phyloP scores from a whole-genome alignment of 2,113 vertebrate genomes.

The Zapus hudsonius region DNA sequence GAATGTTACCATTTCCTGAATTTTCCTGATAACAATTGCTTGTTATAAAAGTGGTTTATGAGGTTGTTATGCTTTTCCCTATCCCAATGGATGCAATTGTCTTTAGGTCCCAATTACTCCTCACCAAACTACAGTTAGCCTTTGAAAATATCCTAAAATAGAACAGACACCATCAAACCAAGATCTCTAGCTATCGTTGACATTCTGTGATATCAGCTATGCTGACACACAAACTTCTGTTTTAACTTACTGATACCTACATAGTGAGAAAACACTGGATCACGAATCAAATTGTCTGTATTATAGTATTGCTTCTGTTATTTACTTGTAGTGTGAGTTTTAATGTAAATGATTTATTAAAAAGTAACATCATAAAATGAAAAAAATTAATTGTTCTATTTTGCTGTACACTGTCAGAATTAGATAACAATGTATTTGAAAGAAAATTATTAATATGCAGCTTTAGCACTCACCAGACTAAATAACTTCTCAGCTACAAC shows the following conservation, averaged over 20 bases:
- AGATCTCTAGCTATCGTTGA: neutral
- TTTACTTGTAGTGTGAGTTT: neutral
- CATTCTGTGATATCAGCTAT: neutral
- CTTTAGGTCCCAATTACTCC: neutral
- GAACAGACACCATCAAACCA: neutral
- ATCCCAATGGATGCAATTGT: neutral
- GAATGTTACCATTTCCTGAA: neutral
- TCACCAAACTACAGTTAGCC: constrained; percentile 7
- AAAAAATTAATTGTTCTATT: neutral
- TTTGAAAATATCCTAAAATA: neutral
- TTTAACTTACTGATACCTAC: neutral
- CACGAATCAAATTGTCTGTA: neutral
- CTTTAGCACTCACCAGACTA: neutral
- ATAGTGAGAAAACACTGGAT: neutral
- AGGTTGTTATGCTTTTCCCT: neutral
- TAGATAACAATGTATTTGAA: neutral
- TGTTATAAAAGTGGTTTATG: neutral
- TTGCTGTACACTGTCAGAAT: constrained; percentile 3
- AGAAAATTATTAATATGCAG: neutral
- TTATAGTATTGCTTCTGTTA: neutral
- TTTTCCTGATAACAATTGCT: neutral
- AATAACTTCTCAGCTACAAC: neutral
- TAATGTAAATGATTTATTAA: neutral
- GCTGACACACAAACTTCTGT: neutral
- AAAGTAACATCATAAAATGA: neutral